phyloP scores from a whole-genome alignment of 2,797 vertebrate genomes.

The Pseudopleuronectes americanus region DNA sequence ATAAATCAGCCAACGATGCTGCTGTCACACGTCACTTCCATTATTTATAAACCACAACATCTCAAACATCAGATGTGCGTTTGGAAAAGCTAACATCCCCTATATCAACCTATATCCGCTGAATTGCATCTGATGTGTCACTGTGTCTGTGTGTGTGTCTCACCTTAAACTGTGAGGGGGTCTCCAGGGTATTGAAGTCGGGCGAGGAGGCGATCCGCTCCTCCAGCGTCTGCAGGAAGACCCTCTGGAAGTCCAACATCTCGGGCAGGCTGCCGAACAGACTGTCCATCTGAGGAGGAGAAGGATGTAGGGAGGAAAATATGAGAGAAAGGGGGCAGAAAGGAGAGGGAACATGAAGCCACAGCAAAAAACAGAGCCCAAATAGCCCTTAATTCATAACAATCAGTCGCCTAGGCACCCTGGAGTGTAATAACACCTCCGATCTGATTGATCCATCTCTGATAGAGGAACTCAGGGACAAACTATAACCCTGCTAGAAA shows the following conservation, averaged over 20 bases:
- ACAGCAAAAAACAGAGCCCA: conserved; percentile 1
- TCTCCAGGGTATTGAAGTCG: conserved; percentile 92
- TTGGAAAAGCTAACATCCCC: conserved; percentile 20
- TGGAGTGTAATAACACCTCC: conserved; percentile 56
- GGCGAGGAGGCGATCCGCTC: conserved; percentile 92
- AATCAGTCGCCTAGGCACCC: conserved; percentile 51
- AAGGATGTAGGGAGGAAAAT: conserved; percentile 25
- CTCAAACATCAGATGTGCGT: conserved; percentile 28
- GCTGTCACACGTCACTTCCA: conserved; percentile 44
- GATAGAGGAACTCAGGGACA: conserved; percentile 61
- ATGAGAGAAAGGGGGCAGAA: not conserved
- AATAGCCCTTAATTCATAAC: conserved; percentile 63
- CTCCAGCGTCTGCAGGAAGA: conserved; percentile 96
- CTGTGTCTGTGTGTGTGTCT: conserved; percentile 4
- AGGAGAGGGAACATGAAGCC: conserved; percentile 28
- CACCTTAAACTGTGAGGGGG: conserved; percentile 94
- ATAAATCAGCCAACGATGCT: conserved; percentile 58
- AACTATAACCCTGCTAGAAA: conserved; percentile 26
- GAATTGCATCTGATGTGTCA: not conserved
- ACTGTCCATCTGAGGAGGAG: conserved; percentile 90
- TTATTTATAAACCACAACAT: conserved; percentile 58
- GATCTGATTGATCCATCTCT: conserved; percentile 59
- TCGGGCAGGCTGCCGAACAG: conserved; percentile 97
- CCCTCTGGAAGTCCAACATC: conserved; percentile 97
- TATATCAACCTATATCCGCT: not conserved